Evolutionary conservation across 2,888 invertebrate species (phyloP), one percentile per base, ranked within the genome.

Genomic region (Calliopum simillimum): DNA sequence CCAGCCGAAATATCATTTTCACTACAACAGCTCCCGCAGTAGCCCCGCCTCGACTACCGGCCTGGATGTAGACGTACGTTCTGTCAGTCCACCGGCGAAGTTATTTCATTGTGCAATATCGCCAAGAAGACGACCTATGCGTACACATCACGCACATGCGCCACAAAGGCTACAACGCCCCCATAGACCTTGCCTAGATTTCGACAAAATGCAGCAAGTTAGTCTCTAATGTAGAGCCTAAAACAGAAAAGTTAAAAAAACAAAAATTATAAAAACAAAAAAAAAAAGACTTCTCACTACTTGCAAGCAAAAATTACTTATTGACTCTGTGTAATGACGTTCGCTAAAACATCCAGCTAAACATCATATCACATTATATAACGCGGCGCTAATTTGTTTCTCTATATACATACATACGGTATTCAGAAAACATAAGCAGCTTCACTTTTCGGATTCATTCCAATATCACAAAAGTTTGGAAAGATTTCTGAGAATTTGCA

Each of bases 131-230:
- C 86, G 90, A 85, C 87, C 91, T 86, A 88, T 91, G 79, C 91
- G 92, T 85, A 84, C 86, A 72, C 86, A 86, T 61, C 79, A 76
- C 67, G 72, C 68, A n/a, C 77, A 77, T 58, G 75, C 86, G 79
- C 85, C 84, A 73, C 85, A 85, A 80, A 82, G 86, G 82, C 79
- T 87, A 77, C 86, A 90, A 25, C 91, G 93, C 86, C 88, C 91
- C 78, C 93, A 93, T 84, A 90, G 96, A 84, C 97, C 97, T 77
- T 96, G 95, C 87, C 91, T 97, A 82, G 96, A 97, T 89, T 96
- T 97, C 86, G 97, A 97, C 87, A 97, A 97, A 89, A 97, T 97
- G 96, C 96, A 96, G 89, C 95, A 95, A 93, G 95, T 95, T 88
- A 88, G 88, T 81, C 81, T 84, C 79, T 84, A 84, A 83, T 84